A percentile compares a stretch with the other conserved stretches of the same genome.
These are phyloP conservation scores for Corapipo altera DNA, from an alignment of 2,113 vertebrate genomes.

Conservation along the genomic window DNA sequence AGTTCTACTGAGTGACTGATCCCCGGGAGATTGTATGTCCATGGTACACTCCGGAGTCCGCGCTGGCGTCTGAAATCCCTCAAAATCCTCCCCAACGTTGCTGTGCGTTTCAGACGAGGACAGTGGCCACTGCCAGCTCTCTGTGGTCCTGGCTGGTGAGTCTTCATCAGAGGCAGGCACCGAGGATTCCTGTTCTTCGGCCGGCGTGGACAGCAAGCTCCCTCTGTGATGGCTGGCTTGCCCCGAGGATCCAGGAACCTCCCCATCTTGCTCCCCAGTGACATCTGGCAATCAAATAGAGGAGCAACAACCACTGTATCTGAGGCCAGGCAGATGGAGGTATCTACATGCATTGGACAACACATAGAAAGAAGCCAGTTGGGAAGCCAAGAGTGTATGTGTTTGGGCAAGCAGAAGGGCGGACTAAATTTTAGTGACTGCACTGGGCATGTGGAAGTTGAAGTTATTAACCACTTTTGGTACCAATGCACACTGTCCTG, in stretches of 20 bases:
- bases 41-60: slow-evolving; percentile 72
- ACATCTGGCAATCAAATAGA: slow-evolving; percentile 78
- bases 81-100: slow-evolving; percentile 76
- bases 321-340: slow-evolving; percentile 75
- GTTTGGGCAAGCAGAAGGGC: slow-evolving; percentile 70
- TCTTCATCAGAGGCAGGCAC: slow-evolving; percentile 73
- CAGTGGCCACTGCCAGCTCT: slow-evolving; percentile 74
- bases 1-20: slow-evolving; percentile 75
- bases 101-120: slow-evolving; percentile 73
- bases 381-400: slow-evolving; percentile 75
- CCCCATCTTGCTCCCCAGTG: slow-evolving; percentile 77
- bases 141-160: slow-evolving; percentile 72
- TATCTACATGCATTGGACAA: slow-evolving; percentile 77
- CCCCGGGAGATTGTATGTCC: slow-evolving; percentile 71
- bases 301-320: slow-evolving; percentile 78
- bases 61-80: slow-evolving; percentile 73
- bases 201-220: slow-evolving; percentile 71
- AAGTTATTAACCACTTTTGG: slow-evolving; percentile 19
- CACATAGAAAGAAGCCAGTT: slow-evolving; percentile 76
- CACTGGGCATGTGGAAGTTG: slow-evolving; percentile 45
- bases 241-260: slow-evolving; percentile 74
- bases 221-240: slow-evolving; percentile 69
- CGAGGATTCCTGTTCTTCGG: slow-evolving; percentile 72
- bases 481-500: slow-evolving; percentile 57
- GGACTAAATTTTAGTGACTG: slow-evolving; percentile 64